These are phyloP conservation scores for Myocastor coypus DNA, from an alignment of 2,113 vertebrate genomes.

Conservation along the genomic window DNA sequence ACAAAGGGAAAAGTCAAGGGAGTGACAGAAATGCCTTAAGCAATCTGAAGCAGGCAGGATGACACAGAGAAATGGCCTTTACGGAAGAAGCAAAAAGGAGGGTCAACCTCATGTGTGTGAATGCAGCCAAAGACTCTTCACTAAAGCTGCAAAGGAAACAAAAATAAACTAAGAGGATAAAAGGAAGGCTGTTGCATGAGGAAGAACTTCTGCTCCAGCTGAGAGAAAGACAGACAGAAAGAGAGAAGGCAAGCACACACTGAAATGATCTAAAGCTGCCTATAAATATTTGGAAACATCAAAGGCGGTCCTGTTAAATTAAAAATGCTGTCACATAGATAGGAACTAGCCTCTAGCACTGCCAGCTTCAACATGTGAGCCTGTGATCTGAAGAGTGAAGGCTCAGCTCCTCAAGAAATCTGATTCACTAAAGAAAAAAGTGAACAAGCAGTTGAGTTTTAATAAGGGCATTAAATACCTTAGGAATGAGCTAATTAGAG, in stretches of 20 bases:
- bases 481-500: slow-evolving; percentile 87
- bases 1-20: slow-evolving; percentile 58
- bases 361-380: slow-evolving; percentile 92
- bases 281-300: slow-evolving; percentile 93
- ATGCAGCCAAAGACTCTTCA: slow-evolving; percentile 50
- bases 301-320: slow-evolving; percentile 92
- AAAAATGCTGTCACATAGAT: slow-evolving; percentile 93
- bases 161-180: slow-evolving; percentile 82
- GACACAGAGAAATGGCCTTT: slow-evolving; percentile 49
- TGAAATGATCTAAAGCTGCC: slow-evolving; percentile 88
- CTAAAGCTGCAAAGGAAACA: slow-evolving; percentile 79
- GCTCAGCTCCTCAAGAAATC: slow-evolving; percentile 87
- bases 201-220: slow-evolving; percentile 86
- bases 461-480: slow-evolving; percentile 89
- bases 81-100: slow-evolving; percentile 62
- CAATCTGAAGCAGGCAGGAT: slow-evolving; percentile 43
- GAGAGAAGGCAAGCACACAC: slow-evolving; percentile 79
- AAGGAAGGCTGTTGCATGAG: slow-evolving; percentile 80
- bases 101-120: slow-evolving; percentile 50
- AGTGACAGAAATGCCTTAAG: slow-evolving; percentile 12
- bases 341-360: slow-evolving; percentile 93
- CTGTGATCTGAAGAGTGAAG: slow-evolving; percentile 87
- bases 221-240: not conserved
- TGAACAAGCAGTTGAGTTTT: slow-evolving; percentile 85
- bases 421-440: slow-evolving; percentile 85